phyloP scores from a whole-genome alignment of 2,113 vertebrate genomes.

The zebrafish (Danio rerio) region GRCz12tu NC_133194.1:49611001-49611500 shows the following conservation, averaged over 20 bases:
- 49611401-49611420: neutral
- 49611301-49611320: slow-evolving; percentile 60
- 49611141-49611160: slow-evolving; percentile 69
- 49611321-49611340: neutral
- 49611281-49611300: slow-evolving; percentile 57
- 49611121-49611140: too few relatives aligned
- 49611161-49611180: slow-evolving; percentile 42
- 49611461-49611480: too few relatives aligned
- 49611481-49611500: too few relatives aligned
- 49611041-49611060: too few relatives aligned
- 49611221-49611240: slow-evolving; percentile 62
- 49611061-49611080: too few relatives aligned
- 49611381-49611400: slow-evolving; percentile 34
- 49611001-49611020: too few relatives aligned
- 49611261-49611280: slow-evolving; percentile 54
- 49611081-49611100: too few relatives aligned
- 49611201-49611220: slow-evolving; percentile 50
- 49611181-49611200: neutral
- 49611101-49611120: too few relatives aligned
- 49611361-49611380: slow-evolving; percentile 26
- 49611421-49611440: neutral
- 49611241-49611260: slow-evolving; percentile 50
- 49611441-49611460: too few relatives aligned
- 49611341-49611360: slow-evolving; percentile 37
- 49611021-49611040: too few relatives aligned